Base-by-base conservation (phyloP, 1,140 invertebrate genomes). In the Harpegnathos saltator region DNA sequence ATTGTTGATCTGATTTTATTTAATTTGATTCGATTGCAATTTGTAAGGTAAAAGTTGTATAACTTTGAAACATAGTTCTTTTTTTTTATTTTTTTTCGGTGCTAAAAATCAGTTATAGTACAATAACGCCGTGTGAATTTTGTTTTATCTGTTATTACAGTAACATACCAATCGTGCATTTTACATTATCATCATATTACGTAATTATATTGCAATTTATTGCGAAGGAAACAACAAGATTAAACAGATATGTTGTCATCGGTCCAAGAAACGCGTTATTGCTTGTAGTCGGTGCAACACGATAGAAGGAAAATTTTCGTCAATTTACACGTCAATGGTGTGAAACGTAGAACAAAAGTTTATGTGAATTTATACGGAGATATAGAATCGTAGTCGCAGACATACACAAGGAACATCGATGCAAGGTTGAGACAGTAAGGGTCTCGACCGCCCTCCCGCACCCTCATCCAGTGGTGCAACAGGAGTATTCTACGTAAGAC, bases 391-490 rank as follows among this genome's bases (percentile, higher is more conserved):
- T 84, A 77, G 68, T 50, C 74, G 65, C 74, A 59, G 52, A 56
- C 48, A 22, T 33, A 26, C 26, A 19, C 74, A 63, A 68, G 85
- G 62, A 77, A 75, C 83, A 71, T 86, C 77, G 77, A 85, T 82
- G 83, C 78, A n/a, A 77, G 63, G 85, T 87, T 83, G 87, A 91
- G 91, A 91, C 84, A 91, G 80, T 19, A 63, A 83, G 50, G n/a
- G 19, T n/a, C 33, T 71, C 24, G 38, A 44, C n/a, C 74, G 62
- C 26, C 38, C 50, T 56, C 19, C 48, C 52, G 66, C 38, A 26
- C 66, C 66, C 52, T 3, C 38, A 26, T 54, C 66, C 52, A 3
- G 19, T 7, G 62, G 15, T 52, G 44, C 26, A 58, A 59, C 50
- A 66, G 11, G 9, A 50, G 29, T 22, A 44, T 82, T 17, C 14